These are phyloP conservation scores for Helostoma temminkii DNA, from an alignment of 2,797 vertebrate species.

Conservation along the genomic window DNA sequence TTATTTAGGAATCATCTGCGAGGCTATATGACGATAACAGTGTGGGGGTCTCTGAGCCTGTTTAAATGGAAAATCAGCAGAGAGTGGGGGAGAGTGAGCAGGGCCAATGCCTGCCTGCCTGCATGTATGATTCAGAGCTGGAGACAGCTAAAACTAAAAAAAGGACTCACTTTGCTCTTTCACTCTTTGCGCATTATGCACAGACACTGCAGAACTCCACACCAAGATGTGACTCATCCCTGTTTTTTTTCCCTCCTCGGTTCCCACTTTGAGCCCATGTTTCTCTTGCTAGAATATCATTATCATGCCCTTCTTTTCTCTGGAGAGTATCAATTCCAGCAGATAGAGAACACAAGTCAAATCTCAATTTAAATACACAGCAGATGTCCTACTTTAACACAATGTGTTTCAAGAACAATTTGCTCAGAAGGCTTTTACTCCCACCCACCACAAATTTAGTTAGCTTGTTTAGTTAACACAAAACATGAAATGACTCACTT, in stretches of 20 bases:
- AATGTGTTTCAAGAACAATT: slow-evolving; percentile 19
- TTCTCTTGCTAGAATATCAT: slow-evolving; percentile 26
- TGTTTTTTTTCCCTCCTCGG: slow-evolving; percentile 36
- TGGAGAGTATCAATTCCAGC: neutral
- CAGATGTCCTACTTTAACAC: slow-evolving; percentile 19
- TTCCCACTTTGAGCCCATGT: slow-evolving; percentile 31
- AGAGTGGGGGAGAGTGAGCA: slow-evolving; percentile 14
- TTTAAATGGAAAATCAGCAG: slow-evolving; percentile 46
- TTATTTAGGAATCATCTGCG: slow-evolving; percentile 38
- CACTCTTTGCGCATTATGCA: slow-evolving; percentile 70
- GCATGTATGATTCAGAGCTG: slow-evolving; percentile 66
- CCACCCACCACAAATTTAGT: slow-evolving; percentile 28
- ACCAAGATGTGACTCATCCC: slow-evolving; percentile 82
- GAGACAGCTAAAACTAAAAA: slow-evolving; percentile 64
- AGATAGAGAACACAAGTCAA: neutral
- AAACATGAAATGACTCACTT: slow-evolving; percentile 59
- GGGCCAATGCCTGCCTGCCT: slow-evolving; percentile 10
- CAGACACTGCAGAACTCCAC: slow-evolving; percentile 77
- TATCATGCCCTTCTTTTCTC: neutral
- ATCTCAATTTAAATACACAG: slow-evolving; percentile 14
- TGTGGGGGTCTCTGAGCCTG: slow-evolving; percentile 1
- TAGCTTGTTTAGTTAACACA: slow-evolving; percentile 32
- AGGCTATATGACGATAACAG: slow-evolving; percentile 23
- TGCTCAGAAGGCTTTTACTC: slow-evolving; percentile 14
- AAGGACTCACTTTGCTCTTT: slow-evolving; percentile 54